These are phyloP conservation scores for Parotocinclus haroldoi DNA, from an alignment of 2,797 vertebrate species.

Conservation along the genomic window DNA sequence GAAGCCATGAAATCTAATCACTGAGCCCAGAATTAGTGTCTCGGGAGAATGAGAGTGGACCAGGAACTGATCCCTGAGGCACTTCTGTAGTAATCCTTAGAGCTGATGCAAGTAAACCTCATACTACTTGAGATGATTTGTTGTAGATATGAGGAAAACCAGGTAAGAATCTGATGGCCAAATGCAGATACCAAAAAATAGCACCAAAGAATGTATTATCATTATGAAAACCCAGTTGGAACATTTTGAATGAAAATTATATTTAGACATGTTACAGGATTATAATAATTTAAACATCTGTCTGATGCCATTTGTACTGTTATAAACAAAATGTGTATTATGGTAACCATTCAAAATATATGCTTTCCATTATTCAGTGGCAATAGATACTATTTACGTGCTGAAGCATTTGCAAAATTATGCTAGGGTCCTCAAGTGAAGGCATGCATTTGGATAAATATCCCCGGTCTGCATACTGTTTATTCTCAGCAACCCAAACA, in stretches of 20 bases:
- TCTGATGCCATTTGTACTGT: background rate
- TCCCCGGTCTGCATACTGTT: slow-evolving; percentile 12
- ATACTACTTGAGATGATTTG: no score
- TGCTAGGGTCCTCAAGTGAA: background rate
- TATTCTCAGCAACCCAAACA: slow-evolving; percentile 29
- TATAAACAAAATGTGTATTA: background rate
- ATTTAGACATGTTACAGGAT: background rate
- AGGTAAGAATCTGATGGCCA: no score
- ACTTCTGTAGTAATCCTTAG: no score
- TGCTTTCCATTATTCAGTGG: background rate
- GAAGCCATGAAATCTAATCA: no score
- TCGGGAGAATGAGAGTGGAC: no score
- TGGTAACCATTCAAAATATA: background rate
- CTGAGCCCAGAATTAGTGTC: no score
- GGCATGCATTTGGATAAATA: slow-evolving; percentile 5
- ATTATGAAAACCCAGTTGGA: background rate
- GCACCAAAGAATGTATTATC: no score
- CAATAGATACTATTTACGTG: background rate
- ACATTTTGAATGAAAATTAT: no score
- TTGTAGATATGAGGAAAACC: no score
- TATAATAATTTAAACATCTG: background rate
- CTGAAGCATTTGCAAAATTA: slow-evolving; percentile 5
- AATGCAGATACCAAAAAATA: no score
- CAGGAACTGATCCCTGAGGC: no score
- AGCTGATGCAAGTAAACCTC: no score